Evolutionary conservation across 2,888 invertebrate genomes (phyloP).

Genomic region (Netelia melanura): DNA sequence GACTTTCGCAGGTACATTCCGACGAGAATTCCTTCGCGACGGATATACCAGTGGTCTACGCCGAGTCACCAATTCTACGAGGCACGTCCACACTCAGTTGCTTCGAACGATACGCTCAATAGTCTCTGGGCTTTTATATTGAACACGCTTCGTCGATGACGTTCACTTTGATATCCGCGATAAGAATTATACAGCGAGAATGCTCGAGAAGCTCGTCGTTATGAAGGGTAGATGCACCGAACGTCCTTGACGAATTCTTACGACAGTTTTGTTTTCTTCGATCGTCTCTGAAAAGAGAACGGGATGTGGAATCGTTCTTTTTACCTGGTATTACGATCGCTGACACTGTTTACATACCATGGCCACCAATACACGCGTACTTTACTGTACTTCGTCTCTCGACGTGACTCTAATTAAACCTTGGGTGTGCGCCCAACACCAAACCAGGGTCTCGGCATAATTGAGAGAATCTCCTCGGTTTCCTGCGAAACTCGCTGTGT

Average conservation of each 20-base stretch:
- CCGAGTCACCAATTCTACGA: slow-evolving; percentile 37
- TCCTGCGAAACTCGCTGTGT: slow-evolving; percentile 29
- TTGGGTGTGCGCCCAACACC: slow-evolving; percentile 37
- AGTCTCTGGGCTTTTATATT: slow-evolving; percentile 25
- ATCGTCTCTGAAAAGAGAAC: background rate
- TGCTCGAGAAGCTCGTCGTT: slow-evolving; percentile 2
- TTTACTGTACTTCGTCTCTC: slow-evolving; percentile 40
- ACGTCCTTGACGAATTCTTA: slow-evolving; percentile 21
- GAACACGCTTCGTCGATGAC: slow-evolving; percentile 52
- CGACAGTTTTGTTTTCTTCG: slow-evolving; percentile 25
- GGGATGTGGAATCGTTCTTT: slow-evolving; percentile 21
- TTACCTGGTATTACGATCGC: slow-evolving; percentile 33
- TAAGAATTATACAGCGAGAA: background rate
- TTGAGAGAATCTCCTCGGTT: slow-evolving; percentile 41
- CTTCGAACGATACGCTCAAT: slow-evolving; percentile 55
- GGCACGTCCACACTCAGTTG: slow-evolving; percentile 40
- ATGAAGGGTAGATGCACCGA: background rate
- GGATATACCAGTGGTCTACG: slow-evolving; percentile 30
- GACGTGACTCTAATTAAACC: slow-evolving; percentile 67
- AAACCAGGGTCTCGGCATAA: slow-evolving; percentile 49
- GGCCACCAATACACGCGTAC: slow-evolving; percentile 20
- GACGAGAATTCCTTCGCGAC: slow-evolving; percentile 45
- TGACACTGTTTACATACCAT: slow-evolving; percentile 25
- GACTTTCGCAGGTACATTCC: slow-evolving; percentile 70
- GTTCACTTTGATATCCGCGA: slow-evolving; percentile 6